Evolutionary conservation across 2,113 vertebrate genomes (phyloP), one percentile per base, ranked within the genome.

Genomic region (Piprites chloris): DNA sequence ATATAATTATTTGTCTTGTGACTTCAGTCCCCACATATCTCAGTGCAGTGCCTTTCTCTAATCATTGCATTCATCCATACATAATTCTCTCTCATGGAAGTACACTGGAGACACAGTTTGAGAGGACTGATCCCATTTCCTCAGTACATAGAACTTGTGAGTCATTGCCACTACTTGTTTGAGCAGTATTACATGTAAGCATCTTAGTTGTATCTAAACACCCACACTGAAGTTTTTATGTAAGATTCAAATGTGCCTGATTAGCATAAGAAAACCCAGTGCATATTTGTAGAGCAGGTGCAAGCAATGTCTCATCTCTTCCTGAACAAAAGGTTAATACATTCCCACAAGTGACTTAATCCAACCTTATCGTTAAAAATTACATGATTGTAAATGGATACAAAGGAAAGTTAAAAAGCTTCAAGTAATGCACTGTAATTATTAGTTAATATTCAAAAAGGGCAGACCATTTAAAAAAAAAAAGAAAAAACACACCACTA

Each of bases 191-290:
- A 83, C 87, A 89, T 82, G 91, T 87, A 96, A 96, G 90, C 86
- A 92, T 94, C 86, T 95, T 62, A 66, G 90, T 90, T 93, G 95
- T 90, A 94, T 74, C 94, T 88, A 39, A 84, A 84, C 93, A 93
- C 94, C 94, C 89, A 94, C 93, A 61, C 74, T 69, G 47, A 87
- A 87, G 84, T 90, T 95, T 96, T 96, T 94, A 92, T 88, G 49
- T 94, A 95, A 97, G 89, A 96, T 66, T 96, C 56, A 93, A 77
- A 95, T 95, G 75, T 92, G 80, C 46, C 86, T 78, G 49, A 96
- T 95, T 96, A 94, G 53, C 85, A 93, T 95, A 94, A 96, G 95
- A 95, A 97, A 97, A 96, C 90, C 75, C 72, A 66, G 85, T 46
- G 56, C 61, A 78, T 92, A 87, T 93, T 86, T 93, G 87, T 69